Conservation (phyloP, 2,888 invertebrate species). For the Neria commutata region DNA sequence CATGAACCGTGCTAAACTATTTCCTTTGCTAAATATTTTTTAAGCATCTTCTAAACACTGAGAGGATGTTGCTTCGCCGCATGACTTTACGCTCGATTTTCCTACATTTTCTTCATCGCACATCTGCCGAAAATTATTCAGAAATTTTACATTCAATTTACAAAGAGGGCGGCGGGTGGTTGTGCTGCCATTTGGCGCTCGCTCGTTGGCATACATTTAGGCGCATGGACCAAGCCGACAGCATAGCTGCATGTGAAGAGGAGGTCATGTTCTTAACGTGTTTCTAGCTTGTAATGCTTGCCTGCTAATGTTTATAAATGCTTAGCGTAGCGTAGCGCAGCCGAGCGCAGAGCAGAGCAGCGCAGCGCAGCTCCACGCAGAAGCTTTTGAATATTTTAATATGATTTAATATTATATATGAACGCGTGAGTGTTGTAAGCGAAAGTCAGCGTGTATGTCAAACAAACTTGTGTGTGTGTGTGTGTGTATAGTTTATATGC, state of each 20-base stretch:
- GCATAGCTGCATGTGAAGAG: background rate
- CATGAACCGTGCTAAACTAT: constrained; percentile 10
- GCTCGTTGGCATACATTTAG: constrained; percentile 48
- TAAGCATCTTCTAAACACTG: constrained; percentile 52
- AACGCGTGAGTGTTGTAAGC: constrained; percentile 18
- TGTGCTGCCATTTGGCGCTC: constrained; percentile 43
- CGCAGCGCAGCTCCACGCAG: constrained; percentile 20
- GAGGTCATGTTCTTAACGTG: constrained; percentile 43
- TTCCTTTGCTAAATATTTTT: constrained; percentile 50
- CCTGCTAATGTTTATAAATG: constrained; percentile 57
- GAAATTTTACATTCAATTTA: constrained; percentile 55
- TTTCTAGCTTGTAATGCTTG: constrained; percentile 47
- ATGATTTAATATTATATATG: constrained; percentile 54
- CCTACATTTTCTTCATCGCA: constrained; percentile 15
- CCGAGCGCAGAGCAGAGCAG: no score
- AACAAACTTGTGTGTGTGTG: constrained; percentile 9
- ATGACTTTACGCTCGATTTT: constrained; percentile 28
- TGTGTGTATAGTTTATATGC: constrained; percentile 22
- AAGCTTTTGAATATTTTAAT: constrained; percentile 57
- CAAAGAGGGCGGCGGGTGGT: constrained; percentile 36
- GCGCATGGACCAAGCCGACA: constrained; percentile 26
- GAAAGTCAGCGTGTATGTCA: background rate
- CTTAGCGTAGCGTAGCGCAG: constrained; percentile 35
- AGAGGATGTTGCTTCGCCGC: constrained; percentile 33
- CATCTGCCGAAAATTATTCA: constrained; percentile 47